These are phyloP conservation scores for Charina bottae DNA, from an alignment of 2,113 vertebrate species.

Conservation along the genomic window DNA sequence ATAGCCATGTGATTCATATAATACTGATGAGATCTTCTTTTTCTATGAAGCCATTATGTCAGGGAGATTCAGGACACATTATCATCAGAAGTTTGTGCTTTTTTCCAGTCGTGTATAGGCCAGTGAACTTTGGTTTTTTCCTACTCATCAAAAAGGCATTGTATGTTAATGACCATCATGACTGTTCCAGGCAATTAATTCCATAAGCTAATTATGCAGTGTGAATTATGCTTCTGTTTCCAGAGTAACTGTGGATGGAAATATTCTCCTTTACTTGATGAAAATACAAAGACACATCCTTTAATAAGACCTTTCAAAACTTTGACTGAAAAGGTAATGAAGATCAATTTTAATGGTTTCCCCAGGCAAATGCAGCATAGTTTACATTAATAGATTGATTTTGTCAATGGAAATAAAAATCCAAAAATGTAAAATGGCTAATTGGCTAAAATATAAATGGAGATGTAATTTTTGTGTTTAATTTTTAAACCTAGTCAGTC, in stretches of 20 bases:
- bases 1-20: neutral
- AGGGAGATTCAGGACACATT: too few relatives aligned
- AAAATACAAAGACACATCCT: conserved; percentile 92
- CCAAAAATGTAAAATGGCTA: neutral
- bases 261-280: conserved; percentile 88
- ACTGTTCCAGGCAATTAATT: neutral
- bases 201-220: neutral
- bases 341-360: conserved; percentile 15
- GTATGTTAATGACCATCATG: neutral
- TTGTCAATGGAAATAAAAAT: neutral
- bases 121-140: neutral
- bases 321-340: conserved; percentile 90
- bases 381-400: conserved; percentile 21
- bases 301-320: conserved; percentile 93
- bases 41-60: neutral
- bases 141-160: neutral
- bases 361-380: conserved; percentile 1
- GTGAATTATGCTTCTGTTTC: conserved; percentile 38
- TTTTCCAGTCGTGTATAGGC: neutral
- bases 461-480: neutral
- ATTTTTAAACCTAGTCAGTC: neutral
- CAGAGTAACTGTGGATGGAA: conserved; percentile 95
- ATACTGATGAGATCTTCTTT: neutral
- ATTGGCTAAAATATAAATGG: neutral
- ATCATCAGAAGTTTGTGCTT: neutral